A percentile compares a stretch with the other conserved stretches of the same genome.
Conservation (phyloP, 2,797 vertebrate genomes). For the Denticeps clupeoides region DNA sequence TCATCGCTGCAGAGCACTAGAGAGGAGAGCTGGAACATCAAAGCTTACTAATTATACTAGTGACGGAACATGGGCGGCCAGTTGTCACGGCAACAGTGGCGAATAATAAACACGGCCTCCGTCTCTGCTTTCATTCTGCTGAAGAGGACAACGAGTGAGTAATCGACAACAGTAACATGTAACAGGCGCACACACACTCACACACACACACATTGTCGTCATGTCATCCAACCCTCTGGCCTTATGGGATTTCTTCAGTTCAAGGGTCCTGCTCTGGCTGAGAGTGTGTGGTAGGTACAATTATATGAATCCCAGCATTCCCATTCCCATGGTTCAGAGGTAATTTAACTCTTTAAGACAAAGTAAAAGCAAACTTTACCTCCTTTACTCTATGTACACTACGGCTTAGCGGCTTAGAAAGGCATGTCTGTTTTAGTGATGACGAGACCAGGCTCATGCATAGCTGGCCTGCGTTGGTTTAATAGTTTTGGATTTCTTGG, state of each 20-base stretch:
- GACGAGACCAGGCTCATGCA: constrained; percentile 2
- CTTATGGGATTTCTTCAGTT: not conserved
- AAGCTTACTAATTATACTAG: constrained; percentile 45
- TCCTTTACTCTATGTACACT: constrained; percentile 4
- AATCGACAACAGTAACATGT: constrained; percentile 35
- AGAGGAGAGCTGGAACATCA: constrained; percentile 30
- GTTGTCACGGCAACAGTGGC: constrained; percentile 50
- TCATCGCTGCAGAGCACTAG: not conserved
- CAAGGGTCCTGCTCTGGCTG: not conserved
- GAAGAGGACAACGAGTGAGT: constrained; percentile 46
- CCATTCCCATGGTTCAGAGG: constrained; percentile 4
- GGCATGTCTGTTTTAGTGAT: constrained; percentile 8
- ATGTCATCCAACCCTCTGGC: not conserved
- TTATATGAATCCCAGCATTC: not conserved
- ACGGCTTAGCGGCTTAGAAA: constrained; percentile 1
- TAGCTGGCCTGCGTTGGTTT: too few species aligned
- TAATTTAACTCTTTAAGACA: constrained; percentile 4
- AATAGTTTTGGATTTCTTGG: too few species aligned
- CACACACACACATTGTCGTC: constrained; percentile 36
- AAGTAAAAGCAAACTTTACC: constrained; percentile 14
- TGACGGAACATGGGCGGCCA: constrained; percentile 41
- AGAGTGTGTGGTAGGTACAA: constrained; percentile 1
- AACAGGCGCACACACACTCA: constrained; percentile 7
- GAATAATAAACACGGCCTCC: constrained; percentile 64
- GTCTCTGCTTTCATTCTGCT: constrained; percentile 45